These are phyloP conservation scores for Sisor rabdophorus DNA, from an alignment of 2,113 vertebrate species.

Conservation along the genomic window DNA sequence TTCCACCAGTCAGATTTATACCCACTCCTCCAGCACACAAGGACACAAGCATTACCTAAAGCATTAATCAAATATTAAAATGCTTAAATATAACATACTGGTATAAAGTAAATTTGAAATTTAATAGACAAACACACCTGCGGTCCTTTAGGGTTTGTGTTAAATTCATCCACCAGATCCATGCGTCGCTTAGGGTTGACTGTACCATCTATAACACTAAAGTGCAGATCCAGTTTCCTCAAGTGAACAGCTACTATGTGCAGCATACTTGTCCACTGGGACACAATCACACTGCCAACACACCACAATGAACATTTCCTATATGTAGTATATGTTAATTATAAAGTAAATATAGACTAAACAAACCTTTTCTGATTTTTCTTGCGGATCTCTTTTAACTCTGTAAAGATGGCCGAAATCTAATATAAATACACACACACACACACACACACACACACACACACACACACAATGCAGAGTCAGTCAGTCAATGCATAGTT, in stretches of 20 bases:
- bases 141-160: conserved; percentile 75
- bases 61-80: no score
- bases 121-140: conserved; percentile 67
- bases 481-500: no score
- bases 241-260: conserved; percentile 81
- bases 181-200: conserved; percentile 87
- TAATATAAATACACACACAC: conserved; percentile 45
- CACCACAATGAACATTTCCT: background rate
- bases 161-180: conserved; percentile 93
- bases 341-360: background rate
- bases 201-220: conserved; percentile 78
- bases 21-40: conserved; percentile 91
- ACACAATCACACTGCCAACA: conserved; percentile 83
- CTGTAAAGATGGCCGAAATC: conserved; percentile 78
- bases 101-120: background rate
- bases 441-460: background rate
- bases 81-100: no score
- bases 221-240: conserved; percentile 66
- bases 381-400: conserved; percentile 73
- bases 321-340: background rate
- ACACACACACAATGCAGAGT: background rate
- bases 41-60: conserved; percentile 95
- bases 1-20: conserved; percentile 89
- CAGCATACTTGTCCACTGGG: conserved; percentile 96
- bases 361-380: conserved; percentile 81